Conservation (phyloP, 2,797 vertebrate genomes). For the Halcyon leucocephala region DNA sequence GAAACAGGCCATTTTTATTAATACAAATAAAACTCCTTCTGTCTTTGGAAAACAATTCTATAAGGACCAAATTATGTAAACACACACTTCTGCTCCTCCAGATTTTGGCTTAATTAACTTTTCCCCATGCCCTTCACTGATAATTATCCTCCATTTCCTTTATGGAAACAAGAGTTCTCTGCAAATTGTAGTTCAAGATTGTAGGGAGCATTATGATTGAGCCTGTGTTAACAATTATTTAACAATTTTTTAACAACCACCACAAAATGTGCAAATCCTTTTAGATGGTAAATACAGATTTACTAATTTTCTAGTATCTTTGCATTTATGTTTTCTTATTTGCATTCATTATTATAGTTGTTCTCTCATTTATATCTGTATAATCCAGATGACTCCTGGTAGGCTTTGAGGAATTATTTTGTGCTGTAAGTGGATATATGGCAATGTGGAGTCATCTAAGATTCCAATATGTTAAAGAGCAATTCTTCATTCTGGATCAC, state of each 20-base stretch:
- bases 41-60: constrained; percentile 20
- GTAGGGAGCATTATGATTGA: background rate
- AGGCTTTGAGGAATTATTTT: background rate
- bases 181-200: background rate
- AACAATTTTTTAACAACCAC: background rate
- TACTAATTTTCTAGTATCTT: background rate
- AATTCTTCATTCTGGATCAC: background rate
- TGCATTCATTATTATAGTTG: background rate
- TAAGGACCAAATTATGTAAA: constrained; percentile 21
- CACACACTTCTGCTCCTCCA: constrained; percentile 9
- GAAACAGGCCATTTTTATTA: constrained; percentile 15
- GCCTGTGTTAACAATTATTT: background rate
- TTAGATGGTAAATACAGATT: background rate
- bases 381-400: background rate
- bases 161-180: background rate
- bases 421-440: background rate
- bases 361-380: background rate
- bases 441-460: background rate
- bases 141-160: constrained; percentile 17
- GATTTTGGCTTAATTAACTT: constrained; percentile 46
- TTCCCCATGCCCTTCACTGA: background rate
- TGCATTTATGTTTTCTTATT: background rate
- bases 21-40: constrained; percentile 27
- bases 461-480: background rate
- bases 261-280: background rate